Percentiles rank a stretch among this genome's conserved stretches.
Evolutionary conservation across 2,888 invertebrate species (phyloP).

Genomic region (Ferrisia virgata): DNA sequence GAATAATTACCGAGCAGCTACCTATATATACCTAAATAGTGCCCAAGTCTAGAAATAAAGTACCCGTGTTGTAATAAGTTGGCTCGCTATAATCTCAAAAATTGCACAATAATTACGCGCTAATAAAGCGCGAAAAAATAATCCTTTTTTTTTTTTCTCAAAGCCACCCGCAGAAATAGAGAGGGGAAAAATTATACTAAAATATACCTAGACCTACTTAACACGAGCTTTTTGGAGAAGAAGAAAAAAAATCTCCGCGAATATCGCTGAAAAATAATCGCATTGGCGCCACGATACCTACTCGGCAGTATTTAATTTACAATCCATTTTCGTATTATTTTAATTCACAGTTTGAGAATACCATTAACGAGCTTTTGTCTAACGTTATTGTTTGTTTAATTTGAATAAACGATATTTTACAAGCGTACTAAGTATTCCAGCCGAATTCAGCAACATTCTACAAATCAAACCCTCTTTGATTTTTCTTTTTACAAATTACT

Average conservation of each 20-base stretch:
- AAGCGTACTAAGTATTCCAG: background rate
- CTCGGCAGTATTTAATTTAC: background rate
- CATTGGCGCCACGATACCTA: background rate
- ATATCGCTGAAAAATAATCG: background rate
- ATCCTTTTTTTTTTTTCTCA: background rate
- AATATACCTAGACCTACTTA: background rate
- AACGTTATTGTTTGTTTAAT: background rate
- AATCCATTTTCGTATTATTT: constrained; percentile 16
- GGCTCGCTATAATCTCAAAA: background rate
- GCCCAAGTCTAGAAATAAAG: no score
- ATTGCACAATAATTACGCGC: background rate
- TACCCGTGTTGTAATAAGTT: no score
- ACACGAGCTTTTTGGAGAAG: background rate
- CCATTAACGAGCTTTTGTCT: background rate
- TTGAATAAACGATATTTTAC: constrained; percentile 15
- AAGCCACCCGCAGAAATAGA: background rate
- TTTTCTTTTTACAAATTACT: background rate
- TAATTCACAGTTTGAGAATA: background rate
- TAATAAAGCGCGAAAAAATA: background rate
- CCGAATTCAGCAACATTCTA: background rate
- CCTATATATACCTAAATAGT: background rate
- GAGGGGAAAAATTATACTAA: background rate
- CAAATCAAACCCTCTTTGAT: background rate
- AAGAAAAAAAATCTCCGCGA: background rate
- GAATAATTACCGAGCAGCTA: background rate